These are phyloP conservation scores for Rhipidura dahli DNA, from an alignment of 2,113 vertebrate species.

Conservation along the genomic window DNA sequence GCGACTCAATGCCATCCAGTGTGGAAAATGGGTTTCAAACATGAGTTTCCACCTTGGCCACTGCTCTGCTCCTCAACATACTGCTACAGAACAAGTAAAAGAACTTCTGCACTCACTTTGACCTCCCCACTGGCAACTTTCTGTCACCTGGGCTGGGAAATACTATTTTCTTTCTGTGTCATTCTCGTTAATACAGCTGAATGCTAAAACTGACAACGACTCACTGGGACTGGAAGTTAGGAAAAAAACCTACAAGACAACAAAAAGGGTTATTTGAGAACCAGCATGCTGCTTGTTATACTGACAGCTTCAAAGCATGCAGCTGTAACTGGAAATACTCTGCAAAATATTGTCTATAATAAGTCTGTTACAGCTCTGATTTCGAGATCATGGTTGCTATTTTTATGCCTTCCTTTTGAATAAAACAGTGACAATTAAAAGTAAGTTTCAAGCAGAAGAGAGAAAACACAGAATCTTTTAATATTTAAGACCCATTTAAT, in stretches of 20 bases:
- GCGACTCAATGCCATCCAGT: background rate
- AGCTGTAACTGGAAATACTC: slow-evolving; percentile 62
- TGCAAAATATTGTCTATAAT: slow-evolving; percentile 44
- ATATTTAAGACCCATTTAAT: slow-evolving; percentile 58
- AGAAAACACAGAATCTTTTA: slow-evolving; percentile 49
- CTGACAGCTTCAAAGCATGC: slow-evolving; percentile 38
- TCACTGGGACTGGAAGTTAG: background rate
- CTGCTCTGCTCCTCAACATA: background rate
- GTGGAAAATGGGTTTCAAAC: background rate
- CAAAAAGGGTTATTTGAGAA: slow-evolving; percentile 28
- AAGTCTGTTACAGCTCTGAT: slow-evolving; percentile 55
- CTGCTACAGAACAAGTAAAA: background rate
- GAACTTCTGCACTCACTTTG: background rate
- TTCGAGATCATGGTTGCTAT: slow-evolving; percentile 51
- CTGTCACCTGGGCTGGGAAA: slow-evolving; percentile 16
- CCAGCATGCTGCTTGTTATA: slow-evolving; percentile 50
- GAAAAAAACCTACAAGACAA: background rate
- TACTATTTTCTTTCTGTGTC: background rate
- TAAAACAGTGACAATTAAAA: slow-evolving; percentile 41
- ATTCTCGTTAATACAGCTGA: slow-evolving; percentile 45
- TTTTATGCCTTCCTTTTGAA: slow-evolving; percentile 62
- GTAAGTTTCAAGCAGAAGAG: slow-evolving; percentile 58
- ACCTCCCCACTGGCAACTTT: background rate
- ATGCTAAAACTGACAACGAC: slow-evolving; percentile 20
- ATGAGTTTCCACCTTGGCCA: background rate